These are phyloP conservation scores for Caenorhabditis panamensis DNA, from an alignment of 2,888 invertebrate genomes.

Conservation along the genomic window DNA sequence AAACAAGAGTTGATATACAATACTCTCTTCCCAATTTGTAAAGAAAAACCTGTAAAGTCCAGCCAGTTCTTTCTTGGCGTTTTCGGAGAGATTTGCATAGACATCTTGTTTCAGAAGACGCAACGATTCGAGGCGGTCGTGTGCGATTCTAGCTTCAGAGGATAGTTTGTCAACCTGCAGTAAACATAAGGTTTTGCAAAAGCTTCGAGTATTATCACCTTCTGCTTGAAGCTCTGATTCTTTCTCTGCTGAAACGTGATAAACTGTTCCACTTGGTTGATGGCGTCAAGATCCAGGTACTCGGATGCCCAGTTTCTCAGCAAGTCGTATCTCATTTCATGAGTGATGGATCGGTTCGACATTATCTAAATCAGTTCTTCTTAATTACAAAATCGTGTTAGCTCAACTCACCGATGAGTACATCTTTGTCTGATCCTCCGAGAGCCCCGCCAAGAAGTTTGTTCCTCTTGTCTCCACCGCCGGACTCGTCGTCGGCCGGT, in stretches of 20 bases:
- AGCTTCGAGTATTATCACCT: conserved; percentile 7
- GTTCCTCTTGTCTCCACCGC: conserved; percentile 26
- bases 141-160: conserved; percentile 57
- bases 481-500: conserved; percentile 27
- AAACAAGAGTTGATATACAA: background rate
- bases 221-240: conserved; percentile 55
- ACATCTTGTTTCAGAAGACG: conserved; percentile 58
- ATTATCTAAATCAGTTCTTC: conserved; percentile 51
- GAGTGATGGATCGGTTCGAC: conserved; percentile 53
- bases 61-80: conserved; percentile 45
- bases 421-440: conserved; percentile 40
- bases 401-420: conserved; percentile 37
- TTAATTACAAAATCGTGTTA: background rate
- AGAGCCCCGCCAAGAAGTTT: conserved; percentile 54
- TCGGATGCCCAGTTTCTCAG: conserved; percentile 56
- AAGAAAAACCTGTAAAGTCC: conserved; percentile 44
- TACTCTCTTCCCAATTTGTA: too few relatives aligned
- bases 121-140: conserved; percentile 56
- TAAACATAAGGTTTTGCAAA: too few relatives aligned
- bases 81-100: conserved; percentile 46
- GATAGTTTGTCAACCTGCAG: conserved; percentile 57
- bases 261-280: conserved; percentile 62
- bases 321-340: conserved; percentile 45
- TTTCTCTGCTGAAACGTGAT: conserved; percentile 49
- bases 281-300: conserved; percentile 54